Evolutionary conservation across 2,888 invertebrate species (phyloP).

Genomic region (Cistogaster globosa): DNA sequence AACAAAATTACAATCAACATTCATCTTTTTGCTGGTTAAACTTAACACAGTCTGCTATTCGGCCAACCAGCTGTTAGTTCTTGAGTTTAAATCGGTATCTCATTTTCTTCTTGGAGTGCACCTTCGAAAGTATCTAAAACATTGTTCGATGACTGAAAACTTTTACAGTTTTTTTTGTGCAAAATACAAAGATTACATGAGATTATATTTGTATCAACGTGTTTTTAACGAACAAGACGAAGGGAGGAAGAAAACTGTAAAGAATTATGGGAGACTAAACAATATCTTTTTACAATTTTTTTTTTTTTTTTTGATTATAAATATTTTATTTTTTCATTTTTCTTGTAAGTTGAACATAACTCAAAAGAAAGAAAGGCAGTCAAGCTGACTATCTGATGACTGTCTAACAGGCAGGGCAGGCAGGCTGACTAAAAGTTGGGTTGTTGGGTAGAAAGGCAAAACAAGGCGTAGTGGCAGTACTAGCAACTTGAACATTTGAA

Average conservation of each 20-base stretch:
- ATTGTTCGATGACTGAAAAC: constrained; percentile 60
- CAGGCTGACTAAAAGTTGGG: constrained; percentile 11
- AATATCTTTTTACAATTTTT: constrained; percentile 9
- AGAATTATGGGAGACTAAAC: constrained; percentile 52
- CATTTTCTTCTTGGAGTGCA: constrained; percentile 19
- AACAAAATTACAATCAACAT: constrained; percentile 19
- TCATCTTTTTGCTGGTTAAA: constrained; percentile 26
- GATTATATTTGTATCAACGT: constrained; percentile 52
- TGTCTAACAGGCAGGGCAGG: not conserved
- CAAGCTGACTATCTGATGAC: constrained; percentile 1
- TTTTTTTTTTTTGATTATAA: too few relatives aligned
- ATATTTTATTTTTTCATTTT: constrained; percentile 24
- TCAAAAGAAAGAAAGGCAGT: constrained; percentile 45
- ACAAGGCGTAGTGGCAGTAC: constrained; percentile 46
- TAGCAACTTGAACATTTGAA: constrained; percentile 45
- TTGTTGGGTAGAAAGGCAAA: not conserved
- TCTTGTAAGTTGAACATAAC: constrained; percentile 30
- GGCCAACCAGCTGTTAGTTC: constrained; percentile 57
- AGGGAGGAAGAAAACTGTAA: constrained; percentile 46
- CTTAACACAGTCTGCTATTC: constrained; percentile 27
- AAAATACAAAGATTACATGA: constrained; percentile 65
- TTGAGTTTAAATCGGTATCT: constrained; percentile 20
- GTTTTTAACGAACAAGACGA: constrained; percentile 26
- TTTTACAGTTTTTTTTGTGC: constrained; percentile 48
- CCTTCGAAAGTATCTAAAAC: constrained; percentile 45